Conservation (phyloP, 2,113 vertebrate species). For the Scomber japonicus region DNA sequence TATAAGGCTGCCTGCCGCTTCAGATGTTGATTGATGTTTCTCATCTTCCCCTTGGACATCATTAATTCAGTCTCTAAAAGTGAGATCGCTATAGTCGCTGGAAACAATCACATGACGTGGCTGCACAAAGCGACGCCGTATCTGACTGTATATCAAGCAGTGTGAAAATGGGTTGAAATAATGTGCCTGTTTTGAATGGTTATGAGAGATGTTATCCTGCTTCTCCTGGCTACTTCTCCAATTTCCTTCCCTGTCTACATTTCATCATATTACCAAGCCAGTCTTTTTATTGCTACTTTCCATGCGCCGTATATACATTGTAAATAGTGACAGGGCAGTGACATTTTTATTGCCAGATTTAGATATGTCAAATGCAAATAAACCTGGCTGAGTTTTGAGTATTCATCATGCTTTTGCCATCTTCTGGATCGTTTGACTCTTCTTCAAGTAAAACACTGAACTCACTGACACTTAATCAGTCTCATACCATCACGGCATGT, state of each 20-base stretch:
- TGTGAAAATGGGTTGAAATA: slow-evolving; percentile 63
- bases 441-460: slow-evolving; percentile 36
- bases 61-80: slow-evolving; percentile 56
- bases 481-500: slow-evolving; percentile 55
- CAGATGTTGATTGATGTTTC: slow-evolving; percentile 63
- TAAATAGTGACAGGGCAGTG: slow-evolving; percentile 26
- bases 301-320: slow-evolving; percentile 23
- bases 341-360: slow-evolving; percentile 63
- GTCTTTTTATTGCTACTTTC: slow-evolving; percentile 41
- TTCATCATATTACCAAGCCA: slow-evolving; percentile 29
- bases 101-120: slow-evolving; percentile 52
- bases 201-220: slow-evolving; percentile 69
- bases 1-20: slow-evolving; percentile 39
- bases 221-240: slow-evolving; percentile 49
- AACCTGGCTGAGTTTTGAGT: slow-evolving; percentile 40
- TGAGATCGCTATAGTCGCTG: slow-evolving; percentile 46
- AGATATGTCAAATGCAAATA: slow-evolving; percentile 51
- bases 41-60: slow-evolving; percentile 60
- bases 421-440: slow-evolving; percentile 37
- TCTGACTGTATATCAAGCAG: slow-evolving; percentile 63
- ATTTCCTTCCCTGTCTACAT: slow-evolving; percentile 51
- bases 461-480: slow-evolving; percentile 53
- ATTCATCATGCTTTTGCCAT: slow-evolving; percentile 41
- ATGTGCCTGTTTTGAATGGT: slow-evolving; percentile 64
- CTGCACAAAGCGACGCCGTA: slow-evolving; percentile 39